These are phyloP conservation scores for Isichthys henryi DNA, from an alignment of 2,113 vertebrate species.

Conservation along the genomic window DNA sequence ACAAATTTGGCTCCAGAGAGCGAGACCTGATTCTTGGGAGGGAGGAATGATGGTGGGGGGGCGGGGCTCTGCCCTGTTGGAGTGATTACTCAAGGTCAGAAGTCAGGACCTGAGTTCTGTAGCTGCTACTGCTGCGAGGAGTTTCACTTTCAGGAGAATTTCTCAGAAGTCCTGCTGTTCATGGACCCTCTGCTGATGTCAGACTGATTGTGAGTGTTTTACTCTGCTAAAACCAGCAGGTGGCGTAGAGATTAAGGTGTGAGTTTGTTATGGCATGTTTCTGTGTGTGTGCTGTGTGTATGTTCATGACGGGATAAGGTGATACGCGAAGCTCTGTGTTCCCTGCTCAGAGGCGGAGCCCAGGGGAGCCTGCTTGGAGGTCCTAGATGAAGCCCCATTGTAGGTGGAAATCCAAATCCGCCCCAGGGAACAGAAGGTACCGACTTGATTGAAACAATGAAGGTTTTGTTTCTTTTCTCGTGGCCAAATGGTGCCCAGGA, in stretches of 20 bases:
- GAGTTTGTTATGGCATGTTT: background rate
- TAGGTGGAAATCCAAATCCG: constrained; percentile 27
- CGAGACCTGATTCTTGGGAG: background rate
- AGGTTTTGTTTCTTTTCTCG: constrained; percentile 44
- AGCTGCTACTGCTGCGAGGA: background rate
- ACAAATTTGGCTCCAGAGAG: constrained; percentile 18
- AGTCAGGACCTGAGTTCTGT: constrained; percentile 24
- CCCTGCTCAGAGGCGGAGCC: background rate
- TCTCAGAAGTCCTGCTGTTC: background rate
- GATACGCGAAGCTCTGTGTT: background rate
- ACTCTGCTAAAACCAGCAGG: background rate
- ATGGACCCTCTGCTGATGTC: background rate
- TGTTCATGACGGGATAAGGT: background rate
- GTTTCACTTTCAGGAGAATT: background rate
- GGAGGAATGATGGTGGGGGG: constrained; percentile 21
- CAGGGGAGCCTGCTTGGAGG: constrained; percentile 36
- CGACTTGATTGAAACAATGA: constrained; percentile 56
- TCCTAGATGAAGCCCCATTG: constrained; percentile 54
- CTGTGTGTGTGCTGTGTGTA: background rate
- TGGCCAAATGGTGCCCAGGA: constrained; percentile 11
- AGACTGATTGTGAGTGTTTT: background rate
- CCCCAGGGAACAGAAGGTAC: constrained; percentile 24
- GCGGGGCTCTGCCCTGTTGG: constrained; percentile 13
- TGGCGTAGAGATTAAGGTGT: background rate
- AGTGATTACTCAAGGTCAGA: constrained; percentile 35